Conservation (phyloP, 2,888 invertebrate species). For the Hirtodrosophila alboralis region DNA sequence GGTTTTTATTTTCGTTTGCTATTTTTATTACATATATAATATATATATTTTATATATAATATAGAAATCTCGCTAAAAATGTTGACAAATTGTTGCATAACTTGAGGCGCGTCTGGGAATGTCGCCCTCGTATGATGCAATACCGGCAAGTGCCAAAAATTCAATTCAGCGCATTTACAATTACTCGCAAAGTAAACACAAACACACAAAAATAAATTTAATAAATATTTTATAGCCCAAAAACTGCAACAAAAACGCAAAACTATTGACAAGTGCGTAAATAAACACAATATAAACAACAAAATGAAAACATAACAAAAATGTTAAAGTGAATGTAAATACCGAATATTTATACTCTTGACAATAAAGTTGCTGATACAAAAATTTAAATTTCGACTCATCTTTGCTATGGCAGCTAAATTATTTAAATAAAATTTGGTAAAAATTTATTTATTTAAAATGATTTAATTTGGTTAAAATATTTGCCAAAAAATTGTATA, state of each 20-base stretch:
- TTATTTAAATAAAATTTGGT: too few relatives aligned
- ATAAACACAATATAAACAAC: constrained; percentile 41
- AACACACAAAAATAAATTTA: constrained; percentile 12
- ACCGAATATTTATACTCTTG: too few relatives aligned
- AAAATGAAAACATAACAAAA: constrained; percentile 7
- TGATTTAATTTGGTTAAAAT: too few relatives aligned
- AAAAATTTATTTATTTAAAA: too few relatives aligned
- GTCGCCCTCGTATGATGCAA: constrained; percentile 72
- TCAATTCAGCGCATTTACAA: constrained; percentile 30
- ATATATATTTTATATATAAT: too few relatives aligned
- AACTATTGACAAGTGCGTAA: constrained; percentile 55
- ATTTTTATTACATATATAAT: too few relatives aligned
- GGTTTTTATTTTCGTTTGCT: constrained; percentile 42
- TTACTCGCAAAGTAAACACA: constrained; percentile 37
- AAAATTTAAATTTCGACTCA: too few relatives aligned
- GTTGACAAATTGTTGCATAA: constrained; percentile 69
- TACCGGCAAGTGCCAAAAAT: constrained; percentile 63
- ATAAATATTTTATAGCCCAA: constrained; percentile 38
- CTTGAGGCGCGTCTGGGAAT: constrained; percentile 76
- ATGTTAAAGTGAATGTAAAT: too few relatives aligned
- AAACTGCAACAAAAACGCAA: constrained; percentile 38
- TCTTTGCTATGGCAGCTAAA: too few relatives aligned
- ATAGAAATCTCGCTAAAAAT: too few relatives aligned
- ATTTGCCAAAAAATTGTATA: too few relatives aligned
- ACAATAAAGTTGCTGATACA: too few relatives aligned